Conservation (phyloP, 2,113 vertebrate species). For the Plecotus auritus region DNA sequence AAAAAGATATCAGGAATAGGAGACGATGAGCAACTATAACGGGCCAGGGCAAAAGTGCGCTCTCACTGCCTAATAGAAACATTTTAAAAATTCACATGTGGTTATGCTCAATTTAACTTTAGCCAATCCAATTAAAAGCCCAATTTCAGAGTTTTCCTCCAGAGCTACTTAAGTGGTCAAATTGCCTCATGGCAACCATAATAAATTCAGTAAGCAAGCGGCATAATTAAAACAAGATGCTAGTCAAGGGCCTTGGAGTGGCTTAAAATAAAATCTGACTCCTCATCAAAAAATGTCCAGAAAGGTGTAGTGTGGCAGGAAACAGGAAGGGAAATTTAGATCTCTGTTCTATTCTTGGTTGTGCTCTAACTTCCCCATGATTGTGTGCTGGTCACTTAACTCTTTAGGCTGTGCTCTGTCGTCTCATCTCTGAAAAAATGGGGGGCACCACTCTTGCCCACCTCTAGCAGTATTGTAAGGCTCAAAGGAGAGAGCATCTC, state of each 20-base stretch:
- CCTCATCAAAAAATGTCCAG: conserved; percentile 18
- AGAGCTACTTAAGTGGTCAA: conserved; percentile 32
- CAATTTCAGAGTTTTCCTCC: conserved; percentile 31
- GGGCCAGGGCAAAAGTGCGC: not conserved
- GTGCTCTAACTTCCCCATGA: not conserved
- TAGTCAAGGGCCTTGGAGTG: not conserved
- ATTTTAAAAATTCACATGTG: not conserved
- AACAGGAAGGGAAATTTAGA: not conserved
- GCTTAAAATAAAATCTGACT: conserved; percentile 48
- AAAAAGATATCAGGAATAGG: not conserved
- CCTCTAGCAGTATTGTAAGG: not conserved
- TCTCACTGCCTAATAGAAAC: conserved; percentile 9
- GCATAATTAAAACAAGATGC: conserved; percentile 62
- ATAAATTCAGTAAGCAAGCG: conserved; percentile 3
- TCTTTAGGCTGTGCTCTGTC: not conserved
- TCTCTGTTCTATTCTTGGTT: conserved; percentile 18
- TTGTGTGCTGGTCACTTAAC: not conserved
- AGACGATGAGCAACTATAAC: not conserved
- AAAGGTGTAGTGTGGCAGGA: conserved; percentile 27
- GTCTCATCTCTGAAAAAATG: not conserved
- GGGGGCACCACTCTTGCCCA: not conserved
- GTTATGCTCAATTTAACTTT: conserved; percentile 44
- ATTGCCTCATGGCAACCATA: conserved; percentile 8
- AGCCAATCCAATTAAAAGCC: conserved; percentile 52
- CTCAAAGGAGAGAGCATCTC: not conserved